These are phyloP conservation scores for Magallana gigas DNA, from an alignment of 1,140 invertebrate species.

Conservation along the genomic window DNA sequence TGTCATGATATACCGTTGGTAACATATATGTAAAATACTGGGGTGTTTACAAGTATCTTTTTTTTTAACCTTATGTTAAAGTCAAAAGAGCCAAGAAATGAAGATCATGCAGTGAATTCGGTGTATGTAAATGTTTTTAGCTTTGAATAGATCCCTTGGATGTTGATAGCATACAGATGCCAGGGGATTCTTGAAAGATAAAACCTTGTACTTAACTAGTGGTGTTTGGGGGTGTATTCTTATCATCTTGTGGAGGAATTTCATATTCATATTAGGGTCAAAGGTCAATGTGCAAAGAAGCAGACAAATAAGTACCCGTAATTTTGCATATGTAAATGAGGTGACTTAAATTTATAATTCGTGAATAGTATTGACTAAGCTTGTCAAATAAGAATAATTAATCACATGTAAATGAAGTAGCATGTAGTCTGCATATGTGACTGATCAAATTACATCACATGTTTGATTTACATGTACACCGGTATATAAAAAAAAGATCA, in stretches of 20 bases:
- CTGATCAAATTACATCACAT: neutral
- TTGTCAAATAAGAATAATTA: neutral
- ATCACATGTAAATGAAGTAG: neutral
- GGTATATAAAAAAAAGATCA: too few species aligned
- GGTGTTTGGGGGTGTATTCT: slow-evolving; percentile 4
- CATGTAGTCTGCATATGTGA: neutral
- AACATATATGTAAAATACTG: too few species aligned
- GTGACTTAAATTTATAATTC: too few species aligned
- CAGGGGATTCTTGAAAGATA: neutral
- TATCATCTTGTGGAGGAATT: slow-evolving; percentile 21
- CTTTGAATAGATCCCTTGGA: neutral
- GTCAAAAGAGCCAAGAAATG: too few species aligned
- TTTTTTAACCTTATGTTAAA: too few species aligned
- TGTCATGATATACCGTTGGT: too few species aligned
- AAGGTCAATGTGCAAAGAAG: neutral
- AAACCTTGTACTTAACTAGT: slow-evolving; percentile 21
- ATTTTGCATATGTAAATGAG: slow-evolving; percentile 10
- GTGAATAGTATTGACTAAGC: too few species aligned
- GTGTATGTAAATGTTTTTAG: slow-evolving; percentile 16
- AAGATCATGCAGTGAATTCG: too few species aligned
- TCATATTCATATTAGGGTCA: slow-evolving; percentile 26
- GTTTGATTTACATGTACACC: neutral
- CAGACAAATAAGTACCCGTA: neutral
- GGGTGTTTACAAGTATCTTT: too few species aligned
- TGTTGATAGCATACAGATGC: slow-evolving; percentile 7